phyloP scores from a whole-genome alignment of 2,888 invertebrate species.

The Tetropium fuscum region DNA sequence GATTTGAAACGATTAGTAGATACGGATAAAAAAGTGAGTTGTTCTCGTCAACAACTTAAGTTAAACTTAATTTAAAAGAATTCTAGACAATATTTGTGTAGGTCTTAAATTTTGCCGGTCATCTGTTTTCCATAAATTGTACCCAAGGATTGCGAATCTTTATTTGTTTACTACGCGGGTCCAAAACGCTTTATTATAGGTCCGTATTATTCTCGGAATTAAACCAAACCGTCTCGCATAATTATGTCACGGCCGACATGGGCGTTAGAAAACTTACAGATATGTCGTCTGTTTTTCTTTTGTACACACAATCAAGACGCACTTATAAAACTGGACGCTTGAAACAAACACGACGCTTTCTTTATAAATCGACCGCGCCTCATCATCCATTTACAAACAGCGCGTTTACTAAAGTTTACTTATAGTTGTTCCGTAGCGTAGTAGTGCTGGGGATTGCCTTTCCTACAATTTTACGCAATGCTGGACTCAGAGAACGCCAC shows the following conservation, averaged over 20 bases:
- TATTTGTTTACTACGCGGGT: conserved; percentile 1
- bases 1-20: no score
- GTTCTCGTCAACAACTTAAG: no score
- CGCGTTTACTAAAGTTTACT: neutral
- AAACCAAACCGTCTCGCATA: neutral
- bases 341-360: neutral
- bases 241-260: conserved; percentile 15
- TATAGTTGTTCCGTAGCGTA: neutral
- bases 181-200: neutral
- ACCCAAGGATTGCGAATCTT: neutral
- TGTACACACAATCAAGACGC: conserved; percentile 4
- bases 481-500: neutral
- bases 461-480: neutral
- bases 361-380: neutral
- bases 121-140: neutral
- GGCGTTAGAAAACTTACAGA: conserved; percentile 1
- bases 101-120: no score
- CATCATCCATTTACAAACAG: neutral
- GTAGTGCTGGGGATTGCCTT: no score
- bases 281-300: neutral
- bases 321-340: neutral
- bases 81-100: no score
- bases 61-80: no score
- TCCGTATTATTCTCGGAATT: conserved; percentile 5
- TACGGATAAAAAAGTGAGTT: no score